Evolutionary conservation across 2,113 vertebrate genomes (phyloP).

Genomic region (Regulus satrapa): DNA sequence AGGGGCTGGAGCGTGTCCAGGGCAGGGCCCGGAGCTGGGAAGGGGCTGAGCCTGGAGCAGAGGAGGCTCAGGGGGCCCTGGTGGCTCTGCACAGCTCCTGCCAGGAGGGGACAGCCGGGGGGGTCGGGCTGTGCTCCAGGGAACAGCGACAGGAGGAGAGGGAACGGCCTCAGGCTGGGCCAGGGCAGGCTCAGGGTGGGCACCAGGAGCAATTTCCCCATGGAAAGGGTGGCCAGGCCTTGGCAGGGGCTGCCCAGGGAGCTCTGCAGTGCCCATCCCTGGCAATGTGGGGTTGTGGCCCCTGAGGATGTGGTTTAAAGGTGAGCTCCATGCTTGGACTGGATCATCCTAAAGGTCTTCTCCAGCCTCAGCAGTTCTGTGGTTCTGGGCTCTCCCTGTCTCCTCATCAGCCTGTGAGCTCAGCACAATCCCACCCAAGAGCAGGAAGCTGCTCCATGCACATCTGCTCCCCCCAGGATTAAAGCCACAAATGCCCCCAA

Average conservation of each 20-base stretch:
- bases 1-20: too few species aligned
- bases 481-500: accelerated
- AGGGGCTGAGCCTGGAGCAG: background rate
- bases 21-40: too few species aligned
- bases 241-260: background rate
- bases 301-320: background rate
- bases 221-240: background rate
- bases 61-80: background rate
- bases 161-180: background rate
- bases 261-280: background rate
- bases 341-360: background rate
- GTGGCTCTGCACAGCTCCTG: background rate
- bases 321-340: background rate
- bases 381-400: background rate
- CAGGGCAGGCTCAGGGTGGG: background rate
- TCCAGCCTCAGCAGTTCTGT: background rate
- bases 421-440: background rate
- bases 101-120: background rate
- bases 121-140: background rate
- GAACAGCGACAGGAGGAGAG: background rate
- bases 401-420: background rate
- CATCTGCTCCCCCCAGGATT: background rate
- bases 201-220: background rate
- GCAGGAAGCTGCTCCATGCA: background rate
- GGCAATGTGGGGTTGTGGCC: background rate